A percentile compares a stretch with the other conserved stretches of the same genome.
phyloP scores from a whole-genome alignment of 2,113 vertebrate genomes.

The Ploceus nigricollis region DNA sequence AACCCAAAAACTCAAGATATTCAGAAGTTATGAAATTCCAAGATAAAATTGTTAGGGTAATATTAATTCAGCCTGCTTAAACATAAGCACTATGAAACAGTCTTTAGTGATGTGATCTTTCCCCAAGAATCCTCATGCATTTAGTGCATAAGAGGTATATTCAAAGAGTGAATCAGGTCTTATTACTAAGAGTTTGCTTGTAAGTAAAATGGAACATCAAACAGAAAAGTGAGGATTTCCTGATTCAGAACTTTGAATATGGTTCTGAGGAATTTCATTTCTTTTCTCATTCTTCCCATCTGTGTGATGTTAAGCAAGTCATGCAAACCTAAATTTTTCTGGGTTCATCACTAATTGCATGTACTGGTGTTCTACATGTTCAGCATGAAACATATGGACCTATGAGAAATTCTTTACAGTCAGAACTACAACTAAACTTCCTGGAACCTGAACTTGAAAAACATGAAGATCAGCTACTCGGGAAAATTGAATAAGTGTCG shows the following conservation, averaged over 20 bases:
- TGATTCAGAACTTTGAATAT: not conserved
- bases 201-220: not conserved
- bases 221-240: not conserved
- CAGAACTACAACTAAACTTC: not conserved
- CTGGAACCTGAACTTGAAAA: not conserved
- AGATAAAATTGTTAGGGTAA: not conserved
- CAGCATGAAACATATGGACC: not conserved
- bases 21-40: not conserved
- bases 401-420: not conserved
- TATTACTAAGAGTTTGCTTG: not conserved
- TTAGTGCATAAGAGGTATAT: not conserved
- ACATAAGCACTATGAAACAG: not conserved
- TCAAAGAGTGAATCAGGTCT: not conserved
- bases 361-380: not conserved
- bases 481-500: not conserved
- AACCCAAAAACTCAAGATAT: not conserved
- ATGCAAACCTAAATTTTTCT: not conserved
- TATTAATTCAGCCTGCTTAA: not conserved
- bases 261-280: not conserved
- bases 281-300: not conserved
- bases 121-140: not conserved
- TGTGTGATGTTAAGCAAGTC: not conserved
- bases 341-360: not conserved
- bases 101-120: not conserved
- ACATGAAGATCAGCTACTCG: not conserved